phyloP scores from a whole-genome alignment of 92 coral and sea anemone species.

The Phenganax marumi region DNA sequence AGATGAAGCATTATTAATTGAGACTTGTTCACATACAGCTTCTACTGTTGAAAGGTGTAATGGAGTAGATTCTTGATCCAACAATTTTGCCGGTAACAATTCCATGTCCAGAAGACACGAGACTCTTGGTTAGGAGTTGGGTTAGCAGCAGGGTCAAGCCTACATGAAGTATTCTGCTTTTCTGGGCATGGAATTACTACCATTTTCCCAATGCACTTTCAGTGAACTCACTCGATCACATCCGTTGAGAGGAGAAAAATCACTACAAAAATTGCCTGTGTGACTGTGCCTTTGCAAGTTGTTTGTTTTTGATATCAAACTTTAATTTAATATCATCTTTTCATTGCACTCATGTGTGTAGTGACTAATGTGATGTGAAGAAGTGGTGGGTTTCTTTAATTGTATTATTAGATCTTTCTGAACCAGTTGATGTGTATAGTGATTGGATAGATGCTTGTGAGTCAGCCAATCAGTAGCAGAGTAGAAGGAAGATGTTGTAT shows the following conservation, averaged over 20 bases:
- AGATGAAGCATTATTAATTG: background rate
- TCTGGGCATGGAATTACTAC: too few relatives aligned
- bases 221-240: background rate
- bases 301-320: too few relatives aligned
- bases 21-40: too few relatives aligned
- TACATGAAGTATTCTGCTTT: too few relatives aligned
- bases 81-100: background rate
- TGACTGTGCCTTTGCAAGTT: too few relatives aligned
- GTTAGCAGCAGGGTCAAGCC: too few relatives aligned
- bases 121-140: too few relatives aligned
- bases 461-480: slow-evolving; percentile 77
- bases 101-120: too few relatives aligned
- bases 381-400: slow-evolving; percentile 22
- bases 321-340: background rate
- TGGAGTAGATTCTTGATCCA: background rate
- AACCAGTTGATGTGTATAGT: slow-evolving; percentile 99
- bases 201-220: background rate
- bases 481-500: background rate
- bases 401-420: slow-evolving; percentile 74
- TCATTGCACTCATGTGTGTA: slow-evolving; percentile 25
- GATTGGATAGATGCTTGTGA: slow-evolving; percentile 99
- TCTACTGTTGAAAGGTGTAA: too few relatives aligned
- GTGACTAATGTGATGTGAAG: too few relatives aligned
- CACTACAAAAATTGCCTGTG: too few relatives aligned
- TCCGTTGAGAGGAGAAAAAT: too few relatives aligned